Conservation (phyloP, 2,888 invertebrate genomes). For the Clunio marinus region DNA sequence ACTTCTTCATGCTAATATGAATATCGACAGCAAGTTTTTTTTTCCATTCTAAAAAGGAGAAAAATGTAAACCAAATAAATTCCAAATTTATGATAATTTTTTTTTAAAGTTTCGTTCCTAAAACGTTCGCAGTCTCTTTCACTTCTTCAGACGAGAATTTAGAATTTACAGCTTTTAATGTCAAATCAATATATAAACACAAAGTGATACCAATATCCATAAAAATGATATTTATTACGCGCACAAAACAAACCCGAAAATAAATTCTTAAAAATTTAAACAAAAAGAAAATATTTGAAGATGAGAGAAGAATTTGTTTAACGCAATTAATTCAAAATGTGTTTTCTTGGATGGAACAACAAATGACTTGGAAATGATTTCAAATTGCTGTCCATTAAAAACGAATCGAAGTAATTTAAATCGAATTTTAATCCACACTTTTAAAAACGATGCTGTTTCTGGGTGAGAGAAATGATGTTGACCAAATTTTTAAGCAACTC, state of each 20-base stretch:
- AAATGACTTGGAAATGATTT: constrained; percentile 15
- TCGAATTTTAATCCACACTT: constrained; percentile 36
- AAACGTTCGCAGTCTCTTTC: neutral
- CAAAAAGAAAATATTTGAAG: neutral
- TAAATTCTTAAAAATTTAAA: neutral
- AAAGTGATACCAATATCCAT: constrained; percentile 35
- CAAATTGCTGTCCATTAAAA: constrained; percentile 36
- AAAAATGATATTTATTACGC: constrained; percentile 35
- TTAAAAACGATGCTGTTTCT: neutral
- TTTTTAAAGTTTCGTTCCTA: neutral
- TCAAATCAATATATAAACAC: constrained; percentile 35
- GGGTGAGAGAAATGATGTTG: constrained; percentile 5
- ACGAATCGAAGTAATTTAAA: constrained; percentile 35
- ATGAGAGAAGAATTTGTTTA: constrained; percentile 16
- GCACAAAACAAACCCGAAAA: neutral
- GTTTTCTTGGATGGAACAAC: constrained; percentile 7
- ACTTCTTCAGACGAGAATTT: neutral
- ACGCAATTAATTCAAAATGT: constrained; percentile 26
- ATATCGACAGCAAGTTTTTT: neutral
- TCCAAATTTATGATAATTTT: constrained; percentile 32
- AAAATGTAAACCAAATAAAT: constrained; percentile 21
- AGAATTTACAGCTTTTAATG: constrained; percentile 31
- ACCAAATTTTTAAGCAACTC: neutral
- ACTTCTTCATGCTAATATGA: neutral
- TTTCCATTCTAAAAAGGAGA: neutral